These are phyloP conservation scores for Athene cunicularia DNA, from an alignment of 2,113 vertebrate genomes.

Conservation along the genomic window DNA sequence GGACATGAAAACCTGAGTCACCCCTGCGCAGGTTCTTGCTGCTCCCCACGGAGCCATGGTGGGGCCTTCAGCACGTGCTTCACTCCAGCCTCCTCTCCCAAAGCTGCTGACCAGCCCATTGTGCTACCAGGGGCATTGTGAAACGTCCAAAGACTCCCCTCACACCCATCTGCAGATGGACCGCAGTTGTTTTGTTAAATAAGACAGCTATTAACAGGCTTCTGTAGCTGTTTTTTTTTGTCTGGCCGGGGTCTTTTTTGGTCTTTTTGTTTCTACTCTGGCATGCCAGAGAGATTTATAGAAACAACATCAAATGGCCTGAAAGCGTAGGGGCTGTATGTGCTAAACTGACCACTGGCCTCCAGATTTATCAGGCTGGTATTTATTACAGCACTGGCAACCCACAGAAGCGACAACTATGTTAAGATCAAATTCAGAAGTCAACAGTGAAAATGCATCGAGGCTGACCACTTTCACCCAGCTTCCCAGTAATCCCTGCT, in stretches of 20 bases:
- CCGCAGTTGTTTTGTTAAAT: not conserved
- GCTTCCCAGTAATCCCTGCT: not conserved
- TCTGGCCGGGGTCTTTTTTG: not conserved
- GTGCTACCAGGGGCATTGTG: fast-evolving
- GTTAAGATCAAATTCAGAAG: not conserved
- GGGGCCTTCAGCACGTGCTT: not conserved
- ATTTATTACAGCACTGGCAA: not conserved
- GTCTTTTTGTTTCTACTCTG: not conserved
- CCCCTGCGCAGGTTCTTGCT: fast-evolving
- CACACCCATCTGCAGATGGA: not conserved
- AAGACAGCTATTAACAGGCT: not conserved
- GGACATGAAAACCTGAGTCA: not conserved
- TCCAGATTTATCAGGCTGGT: not conserved
- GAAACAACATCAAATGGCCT: slow-evolving; percentile 12
- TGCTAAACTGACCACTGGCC: not conserved
- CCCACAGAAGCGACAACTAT: not conserved
- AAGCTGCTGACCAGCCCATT: not conserved
- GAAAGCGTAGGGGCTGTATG: not conserved
- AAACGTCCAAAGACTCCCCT: not conserved
- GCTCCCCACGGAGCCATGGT: not conserved
- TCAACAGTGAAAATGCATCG: not conserved
- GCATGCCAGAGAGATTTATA: not conserved
- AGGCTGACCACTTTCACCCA: not conserved
- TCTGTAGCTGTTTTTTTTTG: not conserved
- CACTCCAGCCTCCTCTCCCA: not conserved